Conservation (phyloP, 2,888 invertebrate genomes). For the Lasius platythorax region DNA sequence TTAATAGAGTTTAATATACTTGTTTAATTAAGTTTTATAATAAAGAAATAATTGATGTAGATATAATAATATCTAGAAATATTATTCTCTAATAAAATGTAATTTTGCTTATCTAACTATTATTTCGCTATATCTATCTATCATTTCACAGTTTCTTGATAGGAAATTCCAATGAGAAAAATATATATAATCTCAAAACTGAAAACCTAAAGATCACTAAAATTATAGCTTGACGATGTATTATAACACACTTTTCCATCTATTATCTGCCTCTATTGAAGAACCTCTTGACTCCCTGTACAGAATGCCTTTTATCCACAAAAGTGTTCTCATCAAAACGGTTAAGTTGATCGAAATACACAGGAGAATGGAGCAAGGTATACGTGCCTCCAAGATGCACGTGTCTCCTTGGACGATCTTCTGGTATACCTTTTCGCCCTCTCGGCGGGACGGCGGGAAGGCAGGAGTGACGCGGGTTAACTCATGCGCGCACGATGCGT, state of each 20-base stretch:
- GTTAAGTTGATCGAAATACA: constrained; percentile 30
- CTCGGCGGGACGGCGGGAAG: constrained; percentile 20
- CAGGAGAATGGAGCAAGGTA: constrained; percentile 19
- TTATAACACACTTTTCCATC: not conserved
- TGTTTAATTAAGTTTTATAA: not conserved
- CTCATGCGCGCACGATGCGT: constrained; percentile 49
- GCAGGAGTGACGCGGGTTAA: constrained; percentile 45
- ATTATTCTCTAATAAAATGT: not conserved
- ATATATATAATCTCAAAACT: not conserved
- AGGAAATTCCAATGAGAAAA: not conserved
- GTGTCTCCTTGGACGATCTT: constrained; percentile 15
- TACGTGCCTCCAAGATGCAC: not conserved
- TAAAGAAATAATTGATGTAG: not conserved
- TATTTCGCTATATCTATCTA: not conserved
- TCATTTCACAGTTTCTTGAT: not conserved
- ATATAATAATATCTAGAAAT: not conserved
- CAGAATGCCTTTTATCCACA: constrained; percentile 33
- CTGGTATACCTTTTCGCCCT: constrained; percentile 26
- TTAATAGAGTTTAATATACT: not conserved
- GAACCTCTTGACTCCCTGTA: constrained; percentile 36
- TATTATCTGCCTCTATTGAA: constrained; percentile 6
- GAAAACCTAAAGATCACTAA: not conserved
- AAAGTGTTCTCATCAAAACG: constrained; percentile 19
- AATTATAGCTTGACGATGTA: not conserved
- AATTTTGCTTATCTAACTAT: not conserved